Base-by-base conservation (phyloP, 1,140 invertebrate genomes). In the Dolichoris vasculosae region DNA sequence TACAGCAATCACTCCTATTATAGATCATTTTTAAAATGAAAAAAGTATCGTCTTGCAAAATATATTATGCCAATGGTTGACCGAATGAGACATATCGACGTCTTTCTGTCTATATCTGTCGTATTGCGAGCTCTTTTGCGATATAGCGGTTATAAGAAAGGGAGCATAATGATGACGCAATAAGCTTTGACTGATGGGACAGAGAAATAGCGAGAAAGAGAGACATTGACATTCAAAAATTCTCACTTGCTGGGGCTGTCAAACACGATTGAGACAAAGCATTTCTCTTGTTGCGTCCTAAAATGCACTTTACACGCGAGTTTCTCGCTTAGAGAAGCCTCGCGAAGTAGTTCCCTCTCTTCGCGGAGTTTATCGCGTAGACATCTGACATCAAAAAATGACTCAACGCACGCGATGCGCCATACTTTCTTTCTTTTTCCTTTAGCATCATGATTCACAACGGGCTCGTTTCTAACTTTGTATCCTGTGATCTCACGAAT, bases 211-310 rank as follows among this genome's bases (percentile, higher is more conserved):
- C 23, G 55, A 59, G 23, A 26, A 23, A 64, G 82, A 91, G 91
- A 92, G 90, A 90, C 91, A 91, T 92, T 92, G 91, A 92, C 91
- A 93, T 92, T 92, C 91, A 91, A 92, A 93, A 91, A 88, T 87
- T 77, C 82, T 88, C 87, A 89, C 87, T 82, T 77, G 86, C 87
- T 88, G 40, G 4, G 20, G 40, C 3, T 26, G 40, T 23, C 23
- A 73, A 38, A 40, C 69, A 43, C 69, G 69, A 26, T 40, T 40
- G 69, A 71, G 69, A 40, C 35, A 40, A 40, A 73, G 30, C 20
- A 43, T 40, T 88, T 88, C 86, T 43, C 87, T 80, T 88, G 84
- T n/a, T 88, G 86, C 86, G 88, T 87, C 83, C 87, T 80, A 76
- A 87, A 88, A 89, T 87, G 87, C 87, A 88, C 81, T 88, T 88